These are phyloP conservation scores for Desoria tigrina DNA, from an alignment of 2,888 invertebrate species.

Conservation along the genomic window DNA sequence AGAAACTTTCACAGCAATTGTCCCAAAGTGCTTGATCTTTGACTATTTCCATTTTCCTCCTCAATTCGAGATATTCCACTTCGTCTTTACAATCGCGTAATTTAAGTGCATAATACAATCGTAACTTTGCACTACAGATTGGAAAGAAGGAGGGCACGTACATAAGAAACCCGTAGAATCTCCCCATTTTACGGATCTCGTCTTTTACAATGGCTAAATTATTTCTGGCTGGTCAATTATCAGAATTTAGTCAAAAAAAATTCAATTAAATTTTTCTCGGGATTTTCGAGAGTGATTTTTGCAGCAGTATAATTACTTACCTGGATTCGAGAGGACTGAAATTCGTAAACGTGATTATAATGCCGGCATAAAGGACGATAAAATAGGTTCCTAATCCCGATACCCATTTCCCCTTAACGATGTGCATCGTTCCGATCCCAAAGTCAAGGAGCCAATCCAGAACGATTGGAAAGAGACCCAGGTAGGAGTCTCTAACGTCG, in stretches of 20 bases:
- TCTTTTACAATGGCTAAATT: background rate
- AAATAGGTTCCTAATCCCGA: conserved; percentile 13
- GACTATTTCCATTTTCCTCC: conserved; percentile 2
- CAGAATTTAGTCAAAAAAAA: background rate
- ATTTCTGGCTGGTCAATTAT: background rate
- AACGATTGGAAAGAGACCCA: too few relatives aligned
- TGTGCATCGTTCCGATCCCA: conserved; percentile 8
- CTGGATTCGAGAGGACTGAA: conserved; percentile 16
- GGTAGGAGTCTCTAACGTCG: too few relatives aligned
- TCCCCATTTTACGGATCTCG: conserved; percentile 22
- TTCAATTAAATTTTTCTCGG: background rate
- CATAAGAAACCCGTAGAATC: conserved; percentile 22
- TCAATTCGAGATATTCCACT: background rate
- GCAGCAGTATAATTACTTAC: background rate
- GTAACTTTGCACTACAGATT: conserved; percentile 21
- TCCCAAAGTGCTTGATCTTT: conserved; percentile 28
- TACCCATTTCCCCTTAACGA: background rate
- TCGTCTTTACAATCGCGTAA: background rate
- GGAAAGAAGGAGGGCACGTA: conserved; percentile 31
- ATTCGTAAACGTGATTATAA: conserved; percentile 26
- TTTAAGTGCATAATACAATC: conserved; percentile 9
- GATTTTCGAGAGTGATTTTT: too few relatives aligned
- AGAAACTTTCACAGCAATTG: conserved; percentile 21
- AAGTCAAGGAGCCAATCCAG: conserved; percentile 27
- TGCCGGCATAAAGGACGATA: conserved; percentile 23